Conservation (phyloP, 35 echinoderm and acorn worm genomes). For the Chiridota heheva region DNA sequence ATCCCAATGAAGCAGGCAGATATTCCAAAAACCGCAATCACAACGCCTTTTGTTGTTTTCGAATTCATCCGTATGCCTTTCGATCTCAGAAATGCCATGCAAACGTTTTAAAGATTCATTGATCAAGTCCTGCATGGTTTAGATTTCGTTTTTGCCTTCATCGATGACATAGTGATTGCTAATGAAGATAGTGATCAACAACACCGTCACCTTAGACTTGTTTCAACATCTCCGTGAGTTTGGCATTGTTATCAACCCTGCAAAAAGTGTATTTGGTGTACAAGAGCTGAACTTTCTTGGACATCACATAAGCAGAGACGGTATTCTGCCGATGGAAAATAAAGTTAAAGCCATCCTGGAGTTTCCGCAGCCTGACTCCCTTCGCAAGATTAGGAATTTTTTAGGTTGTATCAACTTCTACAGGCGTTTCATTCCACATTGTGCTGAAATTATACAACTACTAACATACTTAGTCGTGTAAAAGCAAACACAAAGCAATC, state of each 20-base stretch:
- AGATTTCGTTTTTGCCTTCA: conserved; percentile 51
- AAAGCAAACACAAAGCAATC: conserved; percentile 1
- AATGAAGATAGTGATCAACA: conserved; percentile 9
- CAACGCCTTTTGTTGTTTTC: conserved; percentile 37
- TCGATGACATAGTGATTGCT: conserved; percentile 44
- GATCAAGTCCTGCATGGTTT: conserved; percentile 42
- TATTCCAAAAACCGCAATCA: conserved; percentile 68
- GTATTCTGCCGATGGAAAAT: neutral
- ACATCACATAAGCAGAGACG: conserved; percentile 20
- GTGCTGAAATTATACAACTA: conserved; percentile 29
- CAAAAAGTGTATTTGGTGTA: conserved; percentile 48
- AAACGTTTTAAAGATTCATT: conserved; percentile 62
- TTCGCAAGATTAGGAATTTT: conserved; percentile 5
- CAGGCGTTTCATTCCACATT: conserved; percentile 26
- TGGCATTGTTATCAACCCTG: conserved; percentile 51
- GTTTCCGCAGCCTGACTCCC: conserved; percentile 15
- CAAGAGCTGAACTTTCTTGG: conserved; percentile 41
- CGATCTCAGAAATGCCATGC: conserved; percentile 29
- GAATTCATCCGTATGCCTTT: conserved; percentile 53
- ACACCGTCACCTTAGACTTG: neutral
- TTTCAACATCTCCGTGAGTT: conserved; percentile 33
- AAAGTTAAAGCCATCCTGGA: conserved; percentile 32
- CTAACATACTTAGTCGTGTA: conserved; percentile 14
- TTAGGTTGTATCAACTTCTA: conserved; percentile 20
- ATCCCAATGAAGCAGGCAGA: too few species aligned